phyloP scores from a whole-genome alignment of 35 echinoderm and acorn worm genomes.

The Lytechinus pictus region DNA sequence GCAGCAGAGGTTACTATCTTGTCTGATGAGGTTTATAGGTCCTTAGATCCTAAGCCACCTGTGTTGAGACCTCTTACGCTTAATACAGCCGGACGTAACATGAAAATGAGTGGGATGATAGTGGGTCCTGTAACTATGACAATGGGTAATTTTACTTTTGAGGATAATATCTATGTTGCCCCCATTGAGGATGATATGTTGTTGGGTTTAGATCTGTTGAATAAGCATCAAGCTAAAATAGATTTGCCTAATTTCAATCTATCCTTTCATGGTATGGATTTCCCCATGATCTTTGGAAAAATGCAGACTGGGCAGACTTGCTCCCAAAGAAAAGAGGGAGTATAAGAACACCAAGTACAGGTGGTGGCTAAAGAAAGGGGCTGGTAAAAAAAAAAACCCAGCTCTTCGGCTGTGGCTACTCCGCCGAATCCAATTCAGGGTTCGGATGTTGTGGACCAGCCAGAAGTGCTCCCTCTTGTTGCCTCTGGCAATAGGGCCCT shows the following conservation, averaged over 20 bases:
- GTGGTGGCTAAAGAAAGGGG: neutral
- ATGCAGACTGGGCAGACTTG: no score
- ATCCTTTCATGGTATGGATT: neutral
- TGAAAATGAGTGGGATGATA: no score
- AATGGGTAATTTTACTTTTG: no score
- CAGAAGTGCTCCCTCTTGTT: neutral
- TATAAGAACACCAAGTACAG: neutral
- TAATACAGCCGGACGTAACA: no score
- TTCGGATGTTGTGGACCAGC: neutral
- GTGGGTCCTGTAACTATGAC: no score
- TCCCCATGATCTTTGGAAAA: conserved; percentile 10
- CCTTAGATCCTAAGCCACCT: conserved; percentile 35
- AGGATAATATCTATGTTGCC: no score
- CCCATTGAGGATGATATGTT: no score
- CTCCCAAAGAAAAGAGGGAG: neutral
- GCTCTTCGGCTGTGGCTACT: neutral
- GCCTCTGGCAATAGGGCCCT: no score
- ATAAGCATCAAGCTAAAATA: neutral
- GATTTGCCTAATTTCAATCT: neutral
- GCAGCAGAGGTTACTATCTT: conserved; percentile 55
- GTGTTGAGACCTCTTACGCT: no score
- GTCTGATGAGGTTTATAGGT: conserved; percentile 33
- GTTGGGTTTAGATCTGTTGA: no score
- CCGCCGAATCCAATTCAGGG: neutral
- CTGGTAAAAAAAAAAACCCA: neutral